phyloP scores from a whole-genome alignment of 2,113 vertebrate species.

The Oceanodroma tethys region DNA sequence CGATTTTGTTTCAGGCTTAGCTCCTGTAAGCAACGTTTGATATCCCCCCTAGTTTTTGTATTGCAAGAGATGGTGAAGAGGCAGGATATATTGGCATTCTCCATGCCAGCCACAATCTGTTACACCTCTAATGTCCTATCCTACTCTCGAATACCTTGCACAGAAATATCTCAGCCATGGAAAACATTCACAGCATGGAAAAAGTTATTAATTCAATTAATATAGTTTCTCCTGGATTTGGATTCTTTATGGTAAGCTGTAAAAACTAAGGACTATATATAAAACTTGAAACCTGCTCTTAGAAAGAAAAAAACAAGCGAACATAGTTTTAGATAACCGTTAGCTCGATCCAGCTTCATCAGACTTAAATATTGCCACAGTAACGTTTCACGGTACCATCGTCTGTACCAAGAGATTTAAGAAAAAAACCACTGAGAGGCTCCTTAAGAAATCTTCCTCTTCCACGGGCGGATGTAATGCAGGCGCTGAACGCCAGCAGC shows the following conservation, averaged over 20 bases:
- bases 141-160: background rate
- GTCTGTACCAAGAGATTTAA: background rate
- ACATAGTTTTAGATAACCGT: background rate
- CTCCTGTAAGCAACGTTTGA: background rate
- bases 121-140: background rate
- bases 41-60: background rate
- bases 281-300: background rate
- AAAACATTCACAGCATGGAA: background rate
- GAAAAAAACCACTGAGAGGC: background rate
- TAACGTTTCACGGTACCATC: background rate
- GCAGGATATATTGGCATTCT: fast-evolving
- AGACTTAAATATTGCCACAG: background rate
- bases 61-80: background rate
- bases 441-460: too few relatives aligned
- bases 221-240: too few relatives aligned
- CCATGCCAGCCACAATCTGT: background rate
- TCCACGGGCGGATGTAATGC: background rate
- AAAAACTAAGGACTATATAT: background rate
- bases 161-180: background rate
- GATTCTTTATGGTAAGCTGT: background rate
- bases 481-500: background rate
- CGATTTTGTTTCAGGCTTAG: background rate
- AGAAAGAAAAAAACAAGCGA: background rate
- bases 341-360: too few relatives aligned
- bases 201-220: background rate